Evolutionary conservation across 2,113 vertebrate species (phyloP).

Genomic region (Elanoides forficatus): DNA sequence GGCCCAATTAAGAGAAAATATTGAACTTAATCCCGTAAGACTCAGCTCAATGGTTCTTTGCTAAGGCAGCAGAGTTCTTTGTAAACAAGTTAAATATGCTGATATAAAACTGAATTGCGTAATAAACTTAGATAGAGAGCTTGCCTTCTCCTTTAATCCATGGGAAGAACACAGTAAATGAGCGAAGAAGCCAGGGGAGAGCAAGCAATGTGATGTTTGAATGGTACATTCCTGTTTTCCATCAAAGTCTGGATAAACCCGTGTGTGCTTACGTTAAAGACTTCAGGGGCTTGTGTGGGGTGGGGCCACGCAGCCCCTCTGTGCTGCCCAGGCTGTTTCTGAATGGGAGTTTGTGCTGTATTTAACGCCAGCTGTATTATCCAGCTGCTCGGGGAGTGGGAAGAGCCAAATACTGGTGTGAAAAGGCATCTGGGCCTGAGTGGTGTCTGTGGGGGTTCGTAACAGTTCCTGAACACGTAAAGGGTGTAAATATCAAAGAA

Average conservation of each 20-base stretch:
- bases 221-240: background rate
- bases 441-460: accelerated
- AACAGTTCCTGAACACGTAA: background rate
- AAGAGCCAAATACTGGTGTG: background rate
- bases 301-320: background rate
- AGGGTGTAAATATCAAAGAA: background rate
- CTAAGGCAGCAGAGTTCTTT: background rate
- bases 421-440: background rate
- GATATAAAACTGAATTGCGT: background rate
- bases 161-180: background rate
- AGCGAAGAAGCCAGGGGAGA: background rate
- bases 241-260: background rate
- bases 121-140: background rate
- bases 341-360: background rate
- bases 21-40: background rate
- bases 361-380: background rate
- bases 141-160: background rate
- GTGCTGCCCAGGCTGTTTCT: background rate
- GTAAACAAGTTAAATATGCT: slow-evolving; percentile 17
- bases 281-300: background rate
- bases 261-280: background rate
- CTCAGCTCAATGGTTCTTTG: background rate
- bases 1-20: slow-evolving; percentile 1
- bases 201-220: background rate
- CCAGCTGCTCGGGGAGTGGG: background rate